phyloP scores from a whole-genome alignment of 2,888 invertebrate species.

The Eubasilissa splendida region DNA sequence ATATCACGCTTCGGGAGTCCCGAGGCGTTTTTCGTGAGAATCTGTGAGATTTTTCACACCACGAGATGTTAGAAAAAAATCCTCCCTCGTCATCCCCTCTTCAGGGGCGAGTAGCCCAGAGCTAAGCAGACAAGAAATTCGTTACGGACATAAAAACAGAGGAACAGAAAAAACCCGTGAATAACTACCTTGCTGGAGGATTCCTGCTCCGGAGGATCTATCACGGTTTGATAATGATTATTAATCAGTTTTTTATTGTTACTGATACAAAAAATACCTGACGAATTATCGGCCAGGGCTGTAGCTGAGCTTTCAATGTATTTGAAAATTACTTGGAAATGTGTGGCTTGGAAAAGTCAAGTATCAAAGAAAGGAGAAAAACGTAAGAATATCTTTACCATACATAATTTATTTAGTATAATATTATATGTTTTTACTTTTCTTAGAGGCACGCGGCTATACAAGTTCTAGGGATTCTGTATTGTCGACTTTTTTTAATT shows the following conservation, averaged over 20 bases:
- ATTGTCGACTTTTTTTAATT: no score
- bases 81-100: conserved; percentile 36
- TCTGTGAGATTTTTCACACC: conserved; percentile 49
- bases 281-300: neutral
- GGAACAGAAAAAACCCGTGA: conserved; percentile 7
- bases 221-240: conserved; percentile 52
- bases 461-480: no score
- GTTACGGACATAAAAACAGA: conserved; percentile 40
- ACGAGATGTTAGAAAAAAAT: conserved; percentile 42
- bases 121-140: conserved; percentile 26
- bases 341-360: no score
- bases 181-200: neutral
- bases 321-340: no score
- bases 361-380: no score
- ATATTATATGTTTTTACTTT: no score
- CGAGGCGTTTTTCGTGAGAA: conserved; percentile 18
- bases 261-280: neutral
- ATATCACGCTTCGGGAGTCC: neutral
- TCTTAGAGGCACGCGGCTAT: no score
- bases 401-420: no score
- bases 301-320: neutral
- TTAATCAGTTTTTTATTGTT: conserved; percentile 55
- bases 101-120: conserved; percentile 36
- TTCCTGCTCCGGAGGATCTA: neutral
- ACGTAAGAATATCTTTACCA: no score